phyloP scores from a whole-genome alignment of 2,113 vertebrate genomes.

The Salvelinus alpinus region DNA sequence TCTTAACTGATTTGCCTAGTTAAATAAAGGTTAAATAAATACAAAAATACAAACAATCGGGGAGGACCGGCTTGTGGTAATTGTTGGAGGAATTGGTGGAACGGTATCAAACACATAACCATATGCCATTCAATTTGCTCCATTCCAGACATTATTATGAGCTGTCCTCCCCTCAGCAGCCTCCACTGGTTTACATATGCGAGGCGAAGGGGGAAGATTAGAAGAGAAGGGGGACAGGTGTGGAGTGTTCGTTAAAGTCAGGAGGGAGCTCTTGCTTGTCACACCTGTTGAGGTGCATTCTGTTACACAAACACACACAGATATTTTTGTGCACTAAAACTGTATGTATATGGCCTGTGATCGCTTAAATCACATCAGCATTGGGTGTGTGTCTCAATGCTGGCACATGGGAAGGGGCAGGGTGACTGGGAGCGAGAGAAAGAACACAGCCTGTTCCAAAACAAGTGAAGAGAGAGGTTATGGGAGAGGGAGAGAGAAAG shows the following conservation, averaged over 20 bases:
- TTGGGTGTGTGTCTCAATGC: not conserved
- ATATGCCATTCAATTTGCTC: no score
- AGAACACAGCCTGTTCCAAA: constrained; percentile 8
- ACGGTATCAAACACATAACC: no score
- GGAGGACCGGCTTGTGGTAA: no score
- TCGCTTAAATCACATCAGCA: not conserved
- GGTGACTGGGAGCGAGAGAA: not conserved
- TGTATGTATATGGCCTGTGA: not conserved
- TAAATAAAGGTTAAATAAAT: no score
- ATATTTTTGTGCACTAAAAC: no score
- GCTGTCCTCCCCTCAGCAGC: no score
- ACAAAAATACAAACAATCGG: no score
- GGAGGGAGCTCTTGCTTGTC: constrained; percentile 33
- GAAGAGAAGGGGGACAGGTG: constrained; percentile 19
- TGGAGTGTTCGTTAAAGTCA: constrained; percentile 46
- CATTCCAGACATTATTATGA: no score
- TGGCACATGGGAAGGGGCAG: not conserved
- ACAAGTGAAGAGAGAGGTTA: constrained; percentile 18
- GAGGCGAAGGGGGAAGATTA: not conserved
- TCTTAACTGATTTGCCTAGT: no score
- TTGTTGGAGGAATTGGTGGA: no score
- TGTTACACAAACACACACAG: not conserved
- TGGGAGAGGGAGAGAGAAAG: constrained; percentile 15
- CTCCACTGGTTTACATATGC: constrained; percentile 8
- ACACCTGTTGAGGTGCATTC: constrained; percentile 45